Base-by-base conservation (phyloP, 1,140 invertebrate genomes). In the Plectus sambesii region DNA sequence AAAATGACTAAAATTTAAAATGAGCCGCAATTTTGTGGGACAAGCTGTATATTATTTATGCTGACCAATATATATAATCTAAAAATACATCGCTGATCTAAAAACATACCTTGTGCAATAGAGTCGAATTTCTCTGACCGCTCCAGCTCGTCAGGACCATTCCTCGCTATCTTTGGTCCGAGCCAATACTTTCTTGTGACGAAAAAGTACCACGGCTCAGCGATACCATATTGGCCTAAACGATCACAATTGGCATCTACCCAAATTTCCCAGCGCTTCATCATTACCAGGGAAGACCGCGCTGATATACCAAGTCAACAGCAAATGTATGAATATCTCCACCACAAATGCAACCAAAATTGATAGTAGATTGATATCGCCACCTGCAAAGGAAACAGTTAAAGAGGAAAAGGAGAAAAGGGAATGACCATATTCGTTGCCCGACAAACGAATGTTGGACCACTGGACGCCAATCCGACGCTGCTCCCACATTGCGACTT, bases 221-320 rank as follows among this genome's bases (percentile, higher is more conserved):
- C 75, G 0, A 84, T 77, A 0, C 82, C 82, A 43, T 62, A 72
- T 30, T 77, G 69, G 0, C 81, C 81, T 57, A 27, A 12, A 33
- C 48, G 42, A 61, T n/a, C n/a, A n/a, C n/a, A n/a, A n/a, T n/a
- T n/a, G n/a, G n/a, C n/a, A n/a, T n/a, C n/a, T n/a, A n/a, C n/a
- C n/a, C n/a, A n/a, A n/a, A 36, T 42, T 23, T 38, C 25, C 6
- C 40, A 39, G 24, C 20, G 47, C 17, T 3, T 37, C 27, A 59
- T 9, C 53, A 38, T 71, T 56, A 46, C 63, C 62, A 5, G 82
- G 82, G 43, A 78, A 75, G n/a, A 85, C 75, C 60, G 79, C 78
- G 62, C 83, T 82, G 4, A 84, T 74, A 45, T 74, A 75, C 53
- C 82, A 72, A 1, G 82, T 79, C 1, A 83, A 70, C 5, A 79